phyloP scores from a whole-genome alignment of 2,888 invertebrate species.

The Argynnis bischoffii region DNA sequence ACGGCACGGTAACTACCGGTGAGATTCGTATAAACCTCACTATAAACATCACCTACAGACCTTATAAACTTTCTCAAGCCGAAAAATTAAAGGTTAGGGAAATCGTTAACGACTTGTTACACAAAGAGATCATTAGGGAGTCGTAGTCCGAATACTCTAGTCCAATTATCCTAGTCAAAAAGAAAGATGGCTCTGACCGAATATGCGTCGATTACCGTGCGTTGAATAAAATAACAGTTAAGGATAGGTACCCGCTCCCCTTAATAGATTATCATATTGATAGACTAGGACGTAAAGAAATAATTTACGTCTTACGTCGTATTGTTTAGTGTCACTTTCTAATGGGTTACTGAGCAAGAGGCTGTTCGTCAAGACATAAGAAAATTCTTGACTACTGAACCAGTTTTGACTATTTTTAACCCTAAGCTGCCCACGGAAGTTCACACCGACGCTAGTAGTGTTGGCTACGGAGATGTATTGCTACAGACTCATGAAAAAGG shows the following conservation, averaged over 20 bases:
- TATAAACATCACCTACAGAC: conserved; percentile 28
- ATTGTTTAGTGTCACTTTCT: conserved; percentile 32
- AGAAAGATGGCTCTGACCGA: conserved; percentile 36
- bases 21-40: conserved; percentile 33
- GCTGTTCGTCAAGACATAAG: conserved; percentile 29
- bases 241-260: conserved; percentile 31
- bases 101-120: conserved; percentile 35
- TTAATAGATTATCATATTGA: conserved; percentile 35
- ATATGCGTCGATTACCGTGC: conserved; percentile 35
- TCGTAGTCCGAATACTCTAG: conserved; percentile 39
- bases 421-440: conserved; percentile 32
- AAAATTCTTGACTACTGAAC: conserved; percentile 27
- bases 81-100: conserved; percentile 36
- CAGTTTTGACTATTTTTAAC: conserved; percentile 36
- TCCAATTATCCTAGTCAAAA: conserved; percentile 41
- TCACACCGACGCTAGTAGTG: conserved; percentile 37
- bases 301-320: conserved; percentile 25
- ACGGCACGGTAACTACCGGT: conserved; percentile 40
- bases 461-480: conserved; percentile 33
- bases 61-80: conserved; percentile 33
- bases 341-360: conserved; percentile 33
- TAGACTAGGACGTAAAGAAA: conserved; percentile 1
- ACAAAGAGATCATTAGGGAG: conserved; percentile 38
- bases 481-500: conserved; percentile 33
- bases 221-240: conserved; percentile 32